Evolutionary conservation across 1,140 invertebrate species (phyloP).

Genomic region (Batillaria attramentaria): DNA sequence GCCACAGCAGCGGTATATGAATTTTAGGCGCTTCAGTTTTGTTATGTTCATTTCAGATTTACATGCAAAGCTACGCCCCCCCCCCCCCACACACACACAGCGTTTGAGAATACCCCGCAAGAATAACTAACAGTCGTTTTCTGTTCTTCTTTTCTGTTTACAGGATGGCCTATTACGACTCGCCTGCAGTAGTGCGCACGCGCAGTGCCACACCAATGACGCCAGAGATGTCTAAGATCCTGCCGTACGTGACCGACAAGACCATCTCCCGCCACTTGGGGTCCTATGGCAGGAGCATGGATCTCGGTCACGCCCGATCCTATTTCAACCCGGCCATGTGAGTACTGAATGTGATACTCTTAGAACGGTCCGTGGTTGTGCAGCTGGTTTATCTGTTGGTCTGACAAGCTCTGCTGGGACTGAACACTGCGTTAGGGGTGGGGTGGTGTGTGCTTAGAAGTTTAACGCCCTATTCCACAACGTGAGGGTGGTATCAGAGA

Average conservation of each 20-base stretch:
- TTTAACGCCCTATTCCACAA: no score
- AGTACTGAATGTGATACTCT: constrained; percentile 11
- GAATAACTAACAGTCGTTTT: background rate
- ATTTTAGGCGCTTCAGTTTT: no score
- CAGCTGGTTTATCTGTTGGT: background rate
- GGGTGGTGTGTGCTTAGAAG: no score
- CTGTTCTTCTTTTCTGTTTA: constrained; percentile 19
- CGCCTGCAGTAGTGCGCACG: constrained; percentile 56
- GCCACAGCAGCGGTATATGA: no score
- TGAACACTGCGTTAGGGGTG: no score
- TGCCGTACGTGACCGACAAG: constrained; percentile 65
- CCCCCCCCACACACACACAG: no score
- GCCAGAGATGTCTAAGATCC: constrained; percentile 64
- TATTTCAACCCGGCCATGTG: constrained; percentile 69
- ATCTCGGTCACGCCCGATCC: constrained; percentile 61
- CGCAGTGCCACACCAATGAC: constrained; percentile 64
- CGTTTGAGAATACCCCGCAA: background rate
- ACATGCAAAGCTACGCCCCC: background rate
- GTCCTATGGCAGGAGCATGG: constrained; percentile 56
- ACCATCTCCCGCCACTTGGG: constrained; percentile 63
- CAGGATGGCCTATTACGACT: constrained; percentile 62
- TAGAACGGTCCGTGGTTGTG: background rate
- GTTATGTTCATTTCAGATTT: no score
- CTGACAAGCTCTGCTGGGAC: no score
- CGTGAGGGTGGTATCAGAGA: no score